Percentiles rank a stretch among this genome's conserved stretches.
phyloP scores from a whole-genome alignment of 2,113 vertebrate species.

The Scytalopus superciliaris region DNA sequence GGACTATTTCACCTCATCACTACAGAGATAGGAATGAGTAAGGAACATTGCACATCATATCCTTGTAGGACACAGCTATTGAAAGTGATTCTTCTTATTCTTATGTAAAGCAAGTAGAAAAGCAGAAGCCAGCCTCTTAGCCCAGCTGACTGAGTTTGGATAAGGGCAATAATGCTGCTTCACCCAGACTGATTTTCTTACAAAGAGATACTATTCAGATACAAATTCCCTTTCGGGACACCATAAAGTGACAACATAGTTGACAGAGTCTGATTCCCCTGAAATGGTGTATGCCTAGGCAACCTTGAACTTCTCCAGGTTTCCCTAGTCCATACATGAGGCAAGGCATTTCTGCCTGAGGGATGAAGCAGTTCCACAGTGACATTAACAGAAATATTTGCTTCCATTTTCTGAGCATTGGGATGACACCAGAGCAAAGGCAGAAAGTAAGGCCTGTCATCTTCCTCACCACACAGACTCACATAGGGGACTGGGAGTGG shows the following conservation, averaged over 20 bases:
- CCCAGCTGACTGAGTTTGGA: not conserved
- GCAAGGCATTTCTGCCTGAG: not conserved
- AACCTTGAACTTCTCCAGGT: not conserved
- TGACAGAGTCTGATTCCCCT: not conserved
- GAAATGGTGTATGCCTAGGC: not conserved
- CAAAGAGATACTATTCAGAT: not conserved
- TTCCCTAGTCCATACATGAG: not conserved
- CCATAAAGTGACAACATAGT: not conserved
- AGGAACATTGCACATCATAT: not conserved
- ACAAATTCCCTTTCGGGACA: not conserved
- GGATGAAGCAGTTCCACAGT: not conserved
- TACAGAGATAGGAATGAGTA: not conserved
- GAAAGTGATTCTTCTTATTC: not conserved
- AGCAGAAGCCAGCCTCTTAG: not conserved
- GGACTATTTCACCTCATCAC: not conserved
- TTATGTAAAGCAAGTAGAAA: not conserved
- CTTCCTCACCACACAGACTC: not conserved
- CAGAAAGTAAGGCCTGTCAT: not conserved
- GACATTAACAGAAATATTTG: not conserved
- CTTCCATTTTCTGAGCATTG: not conserved
- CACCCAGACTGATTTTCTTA: not conserved
- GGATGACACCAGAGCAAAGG: not conserved
- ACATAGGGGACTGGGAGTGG: fast-evolving
- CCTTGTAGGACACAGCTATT: not conserved
- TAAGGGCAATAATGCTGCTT: not conserved